Percentiles rank a stretch among this genome's conserved stretches.
Conservation (phyloP, 1,140 invertebrate genomes). For the Gerris buenoi region DNA sequence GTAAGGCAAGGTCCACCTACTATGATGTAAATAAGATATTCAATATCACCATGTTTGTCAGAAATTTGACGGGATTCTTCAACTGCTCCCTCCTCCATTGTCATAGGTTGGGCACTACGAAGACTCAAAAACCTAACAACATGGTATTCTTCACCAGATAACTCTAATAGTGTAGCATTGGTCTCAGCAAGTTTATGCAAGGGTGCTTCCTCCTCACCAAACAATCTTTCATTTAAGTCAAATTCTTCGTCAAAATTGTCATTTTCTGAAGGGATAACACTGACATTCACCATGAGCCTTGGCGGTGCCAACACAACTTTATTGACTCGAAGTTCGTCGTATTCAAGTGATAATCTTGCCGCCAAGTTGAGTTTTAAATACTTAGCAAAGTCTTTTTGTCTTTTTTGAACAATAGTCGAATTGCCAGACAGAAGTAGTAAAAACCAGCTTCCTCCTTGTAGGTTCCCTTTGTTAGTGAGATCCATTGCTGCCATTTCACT, state of each 20-base stretch:
- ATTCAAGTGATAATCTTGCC: constrained; percentile 27
- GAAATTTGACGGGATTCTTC: constrained; percentile 14
- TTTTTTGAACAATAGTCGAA: constrained; percentile 25
- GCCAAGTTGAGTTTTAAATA: constrained; percentile 29
- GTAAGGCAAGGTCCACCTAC: constrained; percentile 22
- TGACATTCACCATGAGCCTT: constrained; percentile 26
- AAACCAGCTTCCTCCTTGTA: constrained; percentile 20
- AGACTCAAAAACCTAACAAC: constrained; percentile 23
- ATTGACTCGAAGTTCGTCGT: constrained; percentile 27
- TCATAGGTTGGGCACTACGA: constrained; percentile 20
- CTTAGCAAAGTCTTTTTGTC: constrained; percentile 28
- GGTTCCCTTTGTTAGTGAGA: constrained; percentile 10
- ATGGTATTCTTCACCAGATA: constrained; percentile 29
- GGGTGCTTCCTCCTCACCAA: constrained; percentile 23
- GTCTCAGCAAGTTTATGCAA: constrained; percentile 26
- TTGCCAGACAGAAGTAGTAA: constrained; percentile 26
- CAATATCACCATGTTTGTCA: constrained; percentile 23
- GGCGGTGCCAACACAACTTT: constrained; percentile 25
- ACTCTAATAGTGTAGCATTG: constrained; percentile 28
- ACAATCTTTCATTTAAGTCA: constrained; percentile 19
- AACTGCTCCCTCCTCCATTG: constrained; percentile 16
- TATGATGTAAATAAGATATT: constrained; percentile 22
- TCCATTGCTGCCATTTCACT: not conserved
- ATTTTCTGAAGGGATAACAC: constrained; percentile 19
- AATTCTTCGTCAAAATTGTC: constrained; percentile 21